phyloP scores from a whole-genome alignment of 1,140 invertebrate species.

The Drosophila hydei region DNA sequence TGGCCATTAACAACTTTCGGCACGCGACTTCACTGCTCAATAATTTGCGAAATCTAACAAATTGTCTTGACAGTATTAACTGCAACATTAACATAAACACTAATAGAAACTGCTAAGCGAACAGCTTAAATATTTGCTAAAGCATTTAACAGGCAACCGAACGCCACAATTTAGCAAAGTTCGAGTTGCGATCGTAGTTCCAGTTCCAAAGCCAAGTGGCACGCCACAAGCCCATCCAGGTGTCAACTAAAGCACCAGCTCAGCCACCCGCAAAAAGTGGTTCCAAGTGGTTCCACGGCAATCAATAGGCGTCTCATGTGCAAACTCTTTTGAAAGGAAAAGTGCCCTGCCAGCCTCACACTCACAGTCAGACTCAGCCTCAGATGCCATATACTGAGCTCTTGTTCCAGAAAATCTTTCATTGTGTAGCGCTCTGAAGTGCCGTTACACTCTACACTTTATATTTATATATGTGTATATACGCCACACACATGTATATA shows the following conservation, averaged over 20 bases:
- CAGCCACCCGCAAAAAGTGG: background rate
- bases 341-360: slow-evolving; percentile 13
- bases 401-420: slow-evolving; percentile 56
- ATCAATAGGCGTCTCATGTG: slow-evolving; percentile 7
- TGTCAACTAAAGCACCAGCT: background rate
- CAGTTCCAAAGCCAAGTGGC: slow-evolving; percentile 13
- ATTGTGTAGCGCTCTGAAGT: slow-evolving; percentile 47
- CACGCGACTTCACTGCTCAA: slow-evolving; percentile 34
- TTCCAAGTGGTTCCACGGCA: slow-evolving; percentile 1
- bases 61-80: slow-evolving; percentile 8
- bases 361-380: background rate
- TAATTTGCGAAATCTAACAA: slow-evolving; percentile 34
- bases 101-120: slow-evolving; percentile 17
- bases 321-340: slow-evolving; percentile 41
- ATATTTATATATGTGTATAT: slow-evolving; percentile 6
- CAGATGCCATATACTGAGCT: too few species aligned
- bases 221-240: background rate
- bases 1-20: slow-evolving; percentile 33
- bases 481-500: background rate
- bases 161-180: slow-evolving; percentile 20
- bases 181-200: slow-evolving; percentile 1
- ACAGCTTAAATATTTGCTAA: slow-evolving; percentile 25
- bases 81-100: slow-evolving; percentile 11
- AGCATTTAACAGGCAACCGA: slow-evolving; percentile 30
- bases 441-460: slow-evolving; percentile 41